Base-by-base conservation (phyloP, 2,797 vertebrate species). In the Vespertilio murinus region DNA sequence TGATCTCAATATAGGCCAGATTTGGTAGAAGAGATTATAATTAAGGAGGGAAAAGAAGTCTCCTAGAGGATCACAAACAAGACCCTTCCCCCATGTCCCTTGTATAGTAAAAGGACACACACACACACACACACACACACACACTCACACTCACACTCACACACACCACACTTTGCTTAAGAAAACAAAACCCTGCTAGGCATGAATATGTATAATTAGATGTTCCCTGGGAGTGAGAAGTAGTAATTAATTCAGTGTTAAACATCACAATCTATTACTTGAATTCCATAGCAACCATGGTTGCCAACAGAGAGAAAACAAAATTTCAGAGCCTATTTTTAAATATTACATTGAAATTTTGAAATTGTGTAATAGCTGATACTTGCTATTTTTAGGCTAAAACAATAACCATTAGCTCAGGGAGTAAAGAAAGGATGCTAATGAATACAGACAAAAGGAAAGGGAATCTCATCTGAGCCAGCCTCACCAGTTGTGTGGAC, bases 181-280 rank as follows among this genome's bases (percentile, higher is more conserved):
- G 97, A 97, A 97, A 97, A 96, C 84, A 94, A 97, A 98, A 98
- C 95, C 96, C 94, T 77, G 4, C 96, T 98, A 80, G 95, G 97
- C 97, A 98, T 98, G 97, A 98, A 98, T 98, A 98, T 98, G 97
- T 98, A 98, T 98, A 98, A 98, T 98, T 98, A 98, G 98, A 98
- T 98, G 98, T 98, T 98, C 98, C 97, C 96, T 97, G 94, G 97
- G 97, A 98, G 98, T 98, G 98, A 98, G 98, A 98, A 98, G 97
- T 97, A 98, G 98, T 98, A 98, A 98, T 98, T 98, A 98, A 98
- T 98, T 98, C 98, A 98, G 98, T 96, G 98, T 98, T 98, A 98
- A 98, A 98, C 98, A 98, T 98, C 98, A 98, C 98, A 98, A 98
- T 98, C 98, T 98, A 98, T 98, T 98, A 98, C 98, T 98, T 98